Percentiles rank a stretch among this genome's conserved stretches.
phyloP scores from a whole-genome alignment of 2,113 vertebrate species.

The Neolamprologus hecqui region DNA sequence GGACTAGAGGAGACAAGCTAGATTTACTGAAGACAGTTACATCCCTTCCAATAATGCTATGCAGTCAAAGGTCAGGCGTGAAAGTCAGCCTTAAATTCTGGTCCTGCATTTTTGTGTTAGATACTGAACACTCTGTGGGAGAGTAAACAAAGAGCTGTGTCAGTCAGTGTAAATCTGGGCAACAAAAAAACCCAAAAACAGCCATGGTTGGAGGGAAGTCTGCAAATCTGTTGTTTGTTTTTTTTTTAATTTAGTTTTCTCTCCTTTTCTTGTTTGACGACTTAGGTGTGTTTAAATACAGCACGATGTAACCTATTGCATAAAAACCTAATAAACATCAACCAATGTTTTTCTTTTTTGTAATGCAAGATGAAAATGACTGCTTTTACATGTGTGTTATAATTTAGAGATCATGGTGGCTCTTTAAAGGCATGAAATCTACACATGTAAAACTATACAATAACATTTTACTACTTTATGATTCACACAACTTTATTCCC shows the following conservation, averaged over 20 bases:
- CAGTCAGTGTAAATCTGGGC: neutral
- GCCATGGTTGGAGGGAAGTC: neutral
- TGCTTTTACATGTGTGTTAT: neutral
- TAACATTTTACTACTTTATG: neutral
- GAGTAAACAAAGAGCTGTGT: constrained; percentile 5
- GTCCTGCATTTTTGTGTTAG: constrained; percentile 28
- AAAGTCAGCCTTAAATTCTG: constrained; percentile 1
- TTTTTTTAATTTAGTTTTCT: rapidly evolving
- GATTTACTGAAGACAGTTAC: constrained; percentile 35
- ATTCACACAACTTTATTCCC: neutral
- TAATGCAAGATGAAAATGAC: neutral
- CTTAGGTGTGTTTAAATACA: neutral
- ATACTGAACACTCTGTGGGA: neutral
- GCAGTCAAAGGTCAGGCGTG: constrained; percentile 27
- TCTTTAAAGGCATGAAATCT: neutral
- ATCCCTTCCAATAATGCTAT: constrained; percentile 13
- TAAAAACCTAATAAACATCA: neutral
- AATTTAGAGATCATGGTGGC: neutral
- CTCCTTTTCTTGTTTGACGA: neutral
- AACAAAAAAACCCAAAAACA: neutral
- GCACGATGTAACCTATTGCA: neutral
- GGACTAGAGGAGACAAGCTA: neutral
- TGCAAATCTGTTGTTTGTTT: neutral
- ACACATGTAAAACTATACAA: neutral
- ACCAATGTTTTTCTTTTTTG: neutral